These are phyloP conservation scores for Idaea aversata DNA, from an alignment of 2,888 invertebrate genomes.

Conservation along the genomic window DNA sequence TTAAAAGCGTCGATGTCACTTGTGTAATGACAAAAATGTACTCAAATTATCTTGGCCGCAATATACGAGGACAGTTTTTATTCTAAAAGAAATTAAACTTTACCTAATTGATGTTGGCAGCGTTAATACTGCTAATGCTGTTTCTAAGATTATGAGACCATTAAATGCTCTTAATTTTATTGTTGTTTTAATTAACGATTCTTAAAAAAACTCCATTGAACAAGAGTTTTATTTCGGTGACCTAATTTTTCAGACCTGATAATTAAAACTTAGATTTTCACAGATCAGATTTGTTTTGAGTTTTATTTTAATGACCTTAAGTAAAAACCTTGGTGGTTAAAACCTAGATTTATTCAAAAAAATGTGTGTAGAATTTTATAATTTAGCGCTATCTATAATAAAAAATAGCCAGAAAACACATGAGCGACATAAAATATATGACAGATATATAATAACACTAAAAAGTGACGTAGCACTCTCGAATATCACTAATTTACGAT, in stretches of 20 bases:
- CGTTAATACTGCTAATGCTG: not conserved
- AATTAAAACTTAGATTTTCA: not conserved
- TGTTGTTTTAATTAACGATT: not conserved
- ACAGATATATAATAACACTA: not conserved
- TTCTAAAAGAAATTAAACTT: not conserved
- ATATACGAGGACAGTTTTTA: conserved; percentile 29
- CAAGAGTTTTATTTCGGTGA: not conserved
- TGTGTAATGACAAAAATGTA: not conserved
- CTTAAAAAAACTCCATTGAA: not conserved
- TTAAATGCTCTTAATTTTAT: not conserved
- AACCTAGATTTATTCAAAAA: too few species aligned
- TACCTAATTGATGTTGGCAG: not conserved
- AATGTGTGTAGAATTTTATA: not conserved
- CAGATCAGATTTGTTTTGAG: too few species aligned
- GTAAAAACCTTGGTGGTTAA: too few species aligned
- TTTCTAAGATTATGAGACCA: not conserved
- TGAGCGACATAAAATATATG: not conserved
- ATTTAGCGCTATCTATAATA: not conserved
- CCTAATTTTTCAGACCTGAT: not conserved
- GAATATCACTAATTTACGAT: conserved; percentile 43
- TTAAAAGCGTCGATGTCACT: not conserved
- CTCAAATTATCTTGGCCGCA: conserved; percentile 14
- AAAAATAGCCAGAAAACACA: not conserved
- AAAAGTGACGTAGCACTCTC: not conserved
- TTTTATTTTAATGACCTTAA: too few species aligned